These are phyloP conservation scores for Thecophora atra DNA, from an alignment of 2,888 invertebrate species.

Conservation along the genomic window DNA sequence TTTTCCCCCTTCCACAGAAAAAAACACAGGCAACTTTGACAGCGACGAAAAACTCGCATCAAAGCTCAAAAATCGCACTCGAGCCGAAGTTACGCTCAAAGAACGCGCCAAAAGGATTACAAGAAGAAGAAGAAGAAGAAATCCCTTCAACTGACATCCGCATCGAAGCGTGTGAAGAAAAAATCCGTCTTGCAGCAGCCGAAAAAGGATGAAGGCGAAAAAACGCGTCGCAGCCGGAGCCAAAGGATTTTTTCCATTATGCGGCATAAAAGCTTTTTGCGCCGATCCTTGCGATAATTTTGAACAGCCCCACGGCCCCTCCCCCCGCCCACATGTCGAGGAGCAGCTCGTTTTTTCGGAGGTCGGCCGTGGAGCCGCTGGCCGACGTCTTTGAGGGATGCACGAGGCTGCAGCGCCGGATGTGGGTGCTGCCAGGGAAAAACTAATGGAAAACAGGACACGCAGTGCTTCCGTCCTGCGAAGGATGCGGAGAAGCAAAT, in stretches of 20 bases:
- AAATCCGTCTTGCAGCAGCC: background rate
- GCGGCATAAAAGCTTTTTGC: slow-evolving; percentile 16
- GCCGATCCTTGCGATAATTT: slow-evolving; percentile 8
- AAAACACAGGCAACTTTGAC: too few relatives aligned
- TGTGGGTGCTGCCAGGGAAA: too few relatives aligned
- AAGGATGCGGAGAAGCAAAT: too few relatives aligned
- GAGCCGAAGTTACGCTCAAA: slow-evolving; percentile 8
- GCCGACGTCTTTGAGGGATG: slow-evolving; percentile 23
- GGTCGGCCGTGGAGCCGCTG: background rate
- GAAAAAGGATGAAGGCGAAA: background rate
- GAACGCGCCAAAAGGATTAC: slow-evolving; percentile 8
- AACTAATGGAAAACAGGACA: background rate
- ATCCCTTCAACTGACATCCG: slow-evolving; percentile 15
- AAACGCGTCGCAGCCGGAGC: background rate
- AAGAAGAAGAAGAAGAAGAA: slow-evolving; percentile 1
- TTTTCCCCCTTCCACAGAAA: too few relatives aligned
- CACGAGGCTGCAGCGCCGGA: background rate
- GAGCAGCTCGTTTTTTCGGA: too few relatives aligned
- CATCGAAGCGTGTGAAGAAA: slow-evolving; percentile 2
- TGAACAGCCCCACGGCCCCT: background rate
- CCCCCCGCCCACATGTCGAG: too few relatives aligned
- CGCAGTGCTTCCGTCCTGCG: background rate
- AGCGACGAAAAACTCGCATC: slow-evolving; percentile 1
- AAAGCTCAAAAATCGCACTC: slow-evolving; percentile 18
- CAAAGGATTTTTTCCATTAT: background rate